Conservation (phyloP, 2,797 vertebrate species). For the Podarcis lilfordi region DNA sequence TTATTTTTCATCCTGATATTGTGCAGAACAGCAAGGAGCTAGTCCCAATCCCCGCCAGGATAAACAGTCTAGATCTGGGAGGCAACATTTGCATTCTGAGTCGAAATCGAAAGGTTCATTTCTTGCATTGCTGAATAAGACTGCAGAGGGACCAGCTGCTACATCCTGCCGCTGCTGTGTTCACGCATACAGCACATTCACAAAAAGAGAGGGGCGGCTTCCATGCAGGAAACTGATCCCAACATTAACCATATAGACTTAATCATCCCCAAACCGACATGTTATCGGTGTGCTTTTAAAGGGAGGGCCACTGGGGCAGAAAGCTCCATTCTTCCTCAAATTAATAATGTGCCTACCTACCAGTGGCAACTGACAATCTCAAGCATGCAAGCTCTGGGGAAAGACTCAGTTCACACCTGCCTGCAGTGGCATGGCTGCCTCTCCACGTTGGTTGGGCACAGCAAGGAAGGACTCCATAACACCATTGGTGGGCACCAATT, state of each 20-base stretch:
- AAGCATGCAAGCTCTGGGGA: neutral
- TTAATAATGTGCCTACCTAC: neutral
- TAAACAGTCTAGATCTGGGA: constrained; percentile 8
- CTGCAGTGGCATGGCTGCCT: neutral
- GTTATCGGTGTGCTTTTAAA: neutral
- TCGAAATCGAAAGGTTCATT: constrained; percentile 10
- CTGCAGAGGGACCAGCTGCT: constrained; percentile 10
- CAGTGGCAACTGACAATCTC: neutral
- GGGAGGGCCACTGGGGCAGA: neutral
- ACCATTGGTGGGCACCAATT: neutral
- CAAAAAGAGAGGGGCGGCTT: neutral
- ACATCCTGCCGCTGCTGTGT: neutral
- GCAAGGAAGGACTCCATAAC: no score
- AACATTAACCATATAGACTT: neutral
- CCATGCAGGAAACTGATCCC: neutral
- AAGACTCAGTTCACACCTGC: neutral
- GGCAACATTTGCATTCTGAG: constrained; percentile 22
- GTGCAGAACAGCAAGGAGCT: no score
- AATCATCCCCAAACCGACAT: neutral
- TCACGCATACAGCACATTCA: neutral
- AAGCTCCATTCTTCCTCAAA: neutral
- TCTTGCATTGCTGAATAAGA: constrained; percentile 19
- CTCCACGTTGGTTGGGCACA: neutral
- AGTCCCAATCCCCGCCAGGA: no score
- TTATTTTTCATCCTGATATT: no score